phyloP scores from a whole-genome alignment of 1,140 invertebrate species.

The Zaprionus africanus region DNA sequence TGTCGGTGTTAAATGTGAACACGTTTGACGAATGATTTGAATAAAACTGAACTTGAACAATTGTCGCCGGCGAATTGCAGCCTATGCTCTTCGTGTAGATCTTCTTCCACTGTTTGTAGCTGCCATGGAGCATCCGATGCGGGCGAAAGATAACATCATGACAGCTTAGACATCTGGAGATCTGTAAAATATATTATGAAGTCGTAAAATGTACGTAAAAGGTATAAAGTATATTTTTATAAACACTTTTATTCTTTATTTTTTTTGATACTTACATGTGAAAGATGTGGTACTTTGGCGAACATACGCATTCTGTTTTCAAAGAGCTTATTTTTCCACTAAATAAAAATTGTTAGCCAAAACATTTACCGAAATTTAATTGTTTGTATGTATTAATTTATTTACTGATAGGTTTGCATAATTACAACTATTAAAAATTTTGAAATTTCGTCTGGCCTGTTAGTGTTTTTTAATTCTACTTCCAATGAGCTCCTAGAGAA shows the following conservation, averaged over 20 bases:
- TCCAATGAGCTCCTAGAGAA: conserved; percentile 1
- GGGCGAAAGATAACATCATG: conserved; percentile 53
- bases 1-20: conserved; percentile 39
- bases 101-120: conserved; percentile 45
- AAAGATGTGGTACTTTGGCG: too few relatives aligned
- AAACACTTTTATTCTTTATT: too few relatives aligned
- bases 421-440: conserved; percentile 2
- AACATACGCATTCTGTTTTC: too few relatives aligned
- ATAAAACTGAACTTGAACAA: conserved; percentile 47
- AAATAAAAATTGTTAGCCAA: too few relatives aligned
- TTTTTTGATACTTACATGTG: too few relatives aligned
- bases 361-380: conserved; percentile 2
- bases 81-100: conserved; percentile 17
- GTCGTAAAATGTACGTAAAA: too few relatives aligned
- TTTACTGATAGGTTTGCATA: neutral
- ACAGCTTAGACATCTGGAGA: conserved; percentile 61
- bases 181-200: conserved; percentile 51
- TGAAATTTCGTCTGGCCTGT: conserved; percentile 11
- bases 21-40: conserved; percentile 36
- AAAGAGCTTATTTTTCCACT: too few relatives aligned
- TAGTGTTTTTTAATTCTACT: conserved; percentile 1
- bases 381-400: neutral
- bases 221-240: too few relatives aligned
- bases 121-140: conserved; percentile 30
- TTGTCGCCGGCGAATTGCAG: neutral